phyloP scores from a whole-genome alignment of 2,797 vertebrate species.

The Crocodylus rhombifer region DNA sequence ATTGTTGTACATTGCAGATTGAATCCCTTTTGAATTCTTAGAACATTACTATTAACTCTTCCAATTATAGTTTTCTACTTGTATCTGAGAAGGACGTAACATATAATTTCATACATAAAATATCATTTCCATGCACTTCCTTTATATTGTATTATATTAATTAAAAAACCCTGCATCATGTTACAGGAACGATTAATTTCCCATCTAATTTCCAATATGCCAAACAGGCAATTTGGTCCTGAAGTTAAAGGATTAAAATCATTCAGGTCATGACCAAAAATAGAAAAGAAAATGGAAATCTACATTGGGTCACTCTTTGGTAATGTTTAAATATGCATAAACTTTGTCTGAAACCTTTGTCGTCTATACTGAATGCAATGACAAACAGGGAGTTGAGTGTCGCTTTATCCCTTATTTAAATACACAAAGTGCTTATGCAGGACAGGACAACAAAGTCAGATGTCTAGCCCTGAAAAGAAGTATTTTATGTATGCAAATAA shows the following conservation, averaged over 20 bases:
- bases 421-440: constrained; percentile 15
- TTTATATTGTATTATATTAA: not conserved
- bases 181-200: constrained; percentile 46
- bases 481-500: not conserved
- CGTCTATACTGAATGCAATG: constrained; percentile 37
- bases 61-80: not conserved
- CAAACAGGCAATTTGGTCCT: constrained; percentile 2
- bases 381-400: not conserved
- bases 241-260: constrained; percentile 33
- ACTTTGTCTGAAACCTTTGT: constrained; percentile 47
- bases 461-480: not conserved
- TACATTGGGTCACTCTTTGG: constrained; percentile 16
- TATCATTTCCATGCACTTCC: not conserved
- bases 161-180: constrained; percentile 12
- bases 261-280: constrained; percentile 29
- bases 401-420: constrained; percentile 27
- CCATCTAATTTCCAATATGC: constrained; percentile 23
- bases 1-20: not conserved
- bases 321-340: constrained; percentile 45
- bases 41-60: not conserved
- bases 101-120: not conserved
- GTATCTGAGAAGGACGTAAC: constrained; percentile 28
- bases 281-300: constrained; percentile 38
- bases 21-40: not conserved
- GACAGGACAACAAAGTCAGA: constrained; percentile 8